Conservation (phyloP, 2,797 vertebrate genomes). For the Microctenopoma lineatum region DNA sequence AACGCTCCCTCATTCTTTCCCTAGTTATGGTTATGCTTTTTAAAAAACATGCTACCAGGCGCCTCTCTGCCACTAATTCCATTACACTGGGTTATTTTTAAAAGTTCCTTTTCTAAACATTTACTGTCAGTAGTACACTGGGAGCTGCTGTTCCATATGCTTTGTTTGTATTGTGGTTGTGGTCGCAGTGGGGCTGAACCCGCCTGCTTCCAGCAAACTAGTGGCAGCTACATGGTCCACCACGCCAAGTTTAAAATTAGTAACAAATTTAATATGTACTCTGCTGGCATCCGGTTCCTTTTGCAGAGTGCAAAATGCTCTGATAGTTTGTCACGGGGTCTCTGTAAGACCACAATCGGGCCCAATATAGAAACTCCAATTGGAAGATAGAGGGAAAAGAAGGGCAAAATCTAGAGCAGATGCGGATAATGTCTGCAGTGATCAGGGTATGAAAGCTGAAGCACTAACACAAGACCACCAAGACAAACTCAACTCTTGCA, state of each 20-base stretch:
- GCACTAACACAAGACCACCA: conserved; percentile 68
- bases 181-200: conserved; percentile 84
- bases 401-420: conserved; percentile 81
- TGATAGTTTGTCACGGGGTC: conserved; percentile 87
- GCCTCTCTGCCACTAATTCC: conserved; percentile 78
- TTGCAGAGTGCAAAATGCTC: conserved; percentile 87
- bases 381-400: conserved; percentile 65
- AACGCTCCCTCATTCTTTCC: conserved; percentile 33
- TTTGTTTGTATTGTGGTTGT: conserved; percentile 90
- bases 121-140: conserved; percentile 82
- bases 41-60: conserved; percentile 67
- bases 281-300: conserved; percentile 85
- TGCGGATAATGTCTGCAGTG: conserved; percentile 72
- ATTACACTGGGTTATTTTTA: conserved; percentile 83
- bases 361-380: conserved; percentile 84
- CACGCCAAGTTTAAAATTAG: conserved; percentile 93
- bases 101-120: conserved; percentile 84
- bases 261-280: conserved; percentile 93
- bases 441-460: conserved; percentile 61
- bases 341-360: conserved; percentile 87
- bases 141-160: conserved; percentile 85
- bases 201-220: conserved; percentile 82
- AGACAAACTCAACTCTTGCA: conserved; percentile 62
- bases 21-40: conserved; percentile 54
- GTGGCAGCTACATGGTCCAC: conserved; percentile 85